Conservation (phyloP, 2,797 vertebrate species). For the Scomberomorus guttatus region DNA sequence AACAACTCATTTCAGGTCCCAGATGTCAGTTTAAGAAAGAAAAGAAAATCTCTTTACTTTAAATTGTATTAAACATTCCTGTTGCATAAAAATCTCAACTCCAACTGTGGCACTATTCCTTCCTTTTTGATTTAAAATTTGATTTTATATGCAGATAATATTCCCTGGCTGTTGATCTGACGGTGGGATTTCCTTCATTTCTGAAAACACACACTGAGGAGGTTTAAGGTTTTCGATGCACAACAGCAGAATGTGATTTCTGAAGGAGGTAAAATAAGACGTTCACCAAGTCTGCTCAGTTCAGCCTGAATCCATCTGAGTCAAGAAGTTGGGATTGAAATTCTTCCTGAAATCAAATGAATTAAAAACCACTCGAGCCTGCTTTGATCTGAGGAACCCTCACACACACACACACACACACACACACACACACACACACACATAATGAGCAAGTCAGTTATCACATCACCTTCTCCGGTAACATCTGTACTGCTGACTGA, state of each 20-base stretch:
- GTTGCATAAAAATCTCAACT: conserved; percentile 11
- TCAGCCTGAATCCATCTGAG: background rate
- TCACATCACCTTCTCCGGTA: too few species aligned
- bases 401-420: background rate
- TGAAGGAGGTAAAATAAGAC: conserved; percentile 37
- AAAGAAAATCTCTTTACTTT: too few species aligned
- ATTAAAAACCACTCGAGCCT: background rate
- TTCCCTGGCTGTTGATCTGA: conserved; percentile 12
- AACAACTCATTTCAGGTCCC: background rate
- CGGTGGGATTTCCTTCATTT: background rate
- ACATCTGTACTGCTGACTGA: too few species aligned
- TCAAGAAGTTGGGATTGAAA: too few species aligned
- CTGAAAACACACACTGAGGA: conserved; percentile 16
- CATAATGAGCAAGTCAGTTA: too few species aligned
- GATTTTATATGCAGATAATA: background rate
- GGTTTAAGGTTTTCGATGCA: conserved; percentile 10
- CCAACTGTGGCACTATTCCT: background rate
- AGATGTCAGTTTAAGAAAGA: background rate
- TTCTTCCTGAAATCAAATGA: background rate
- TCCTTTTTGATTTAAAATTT: background rate
- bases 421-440: too few species aligned
- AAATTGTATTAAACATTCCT: too few species aligned
- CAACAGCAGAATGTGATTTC: conserved; percentile 20
- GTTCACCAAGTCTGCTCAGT: background rate
- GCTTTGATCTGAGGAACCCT: conserved; percentile 22